Evolutionary conservation across 2,797 vertebrate genomes (phyloP).

Genomic region (Coluber constrictor): DNA sequence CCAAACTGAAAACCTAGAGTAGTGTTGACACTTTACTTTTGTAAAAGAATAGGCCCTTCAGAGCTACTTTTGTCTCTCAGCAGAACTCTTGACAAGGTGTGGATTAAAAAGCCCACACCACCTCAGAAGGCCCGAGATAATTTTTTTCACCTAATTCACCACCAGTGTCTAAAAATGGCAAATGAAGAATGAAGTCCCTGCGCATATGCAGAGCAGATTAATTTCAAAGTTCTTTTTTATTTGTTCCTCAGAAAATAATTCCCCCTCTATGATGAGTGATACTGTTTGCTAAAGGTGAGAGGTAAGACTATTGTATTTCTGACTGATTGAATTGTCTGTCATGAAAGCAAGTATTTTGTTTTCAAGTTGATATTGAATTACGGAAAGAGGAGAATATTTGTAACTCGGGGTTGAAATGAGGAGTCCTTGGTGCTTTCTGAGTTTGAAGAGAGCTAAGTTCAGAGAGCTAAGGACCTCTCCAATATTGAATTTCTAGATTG

Average conservation of each 20-base stretch:
- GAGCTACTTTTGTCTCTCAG: slow-evolving; percentile 62
- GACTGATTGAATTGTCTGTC: background rate
- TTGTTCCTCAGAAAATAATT: slow-evolving; percentile 65
- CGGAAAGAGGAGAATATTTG: background rate
- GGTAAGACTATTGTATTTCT: slow-evolving; percentile 58
- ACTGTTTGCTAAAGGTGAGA: slow-evolving; percentile 57
- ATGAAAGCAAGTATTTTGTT: slow-evolving; percentile 36
- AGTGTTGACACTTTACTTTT: slow-evolving; percentile 67
- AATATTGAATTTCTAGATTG: slow-evolving; percentile 11
- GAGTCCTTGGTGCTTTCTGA: background rate
- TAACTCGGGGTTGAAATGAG: background rate
- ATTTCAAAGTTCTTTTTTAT: slow-evolving; percentile 66
- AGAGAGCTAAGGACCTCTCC: background rate
- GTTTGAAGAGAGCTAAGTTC: background rate
- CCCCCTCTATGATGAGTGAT: slow-evolving; percentile 62
- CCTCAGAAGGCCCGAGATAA: slow-evolving; percentile 61
- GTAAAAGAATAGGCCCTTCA: slow-evolving; percentile 68
- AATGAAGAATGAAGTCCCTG: slow-evolving; percentile 48
- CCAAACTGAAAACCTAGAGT: slow-evolving; percentile 67
- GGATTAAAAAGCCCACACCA: slow-evolving; percentile 60
- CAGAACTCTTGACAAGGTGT: slow-evolving; percentile 68
- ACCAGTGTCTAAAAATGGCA: slow-evolving; percentile 57
- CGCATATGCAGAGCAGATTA: slow-evolving; percentile 55
- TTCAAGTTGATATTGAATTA: slow-evolving; percentile 8
- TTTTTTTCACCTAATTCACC: slow-evolving; percentile 66